Conservation (phyloP, 2,888 invertebrate species). For the Sylvicola cinctus region DNA sequence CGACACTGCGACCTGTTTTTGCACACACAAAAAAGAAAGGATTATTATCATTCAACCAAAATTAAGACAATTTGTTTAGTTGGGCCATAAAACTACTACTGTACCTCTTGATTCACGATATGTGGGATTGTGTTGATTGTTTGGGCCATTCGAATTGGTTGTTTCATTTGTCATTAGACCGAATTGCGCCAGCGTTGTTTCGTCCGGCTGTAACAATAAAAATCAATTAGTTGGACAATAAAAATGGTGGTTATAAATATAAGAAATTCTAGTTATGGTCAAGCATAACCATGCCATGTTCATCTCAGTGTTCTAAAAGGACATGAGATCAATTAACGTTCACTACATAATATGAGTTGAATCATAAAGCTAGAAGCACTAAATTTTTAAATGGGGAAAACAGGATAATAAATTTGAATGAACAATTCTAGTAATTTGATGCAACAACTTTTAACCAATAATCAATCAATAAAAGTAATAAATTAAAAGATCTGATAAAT, state of each 20-base stretch:
- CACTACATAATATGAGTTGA: too few relatives aligned
- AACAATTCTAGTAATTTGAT: too few relatives aligned
- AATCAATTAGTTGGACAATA: not conserved
- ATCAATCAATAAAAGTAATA: too few relatives aligned
- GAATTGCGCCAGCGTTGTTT: constrained; percentile 9
- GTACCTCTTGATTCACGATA: constrained; percentile 21
- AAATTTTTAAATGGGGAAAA: too few relatives aligned
- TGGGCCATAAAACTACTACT: constrained; percentile 6
- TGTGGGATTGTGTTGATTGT: constrained; percentile 19
- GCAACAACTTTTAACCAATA: too few relatives aligned
- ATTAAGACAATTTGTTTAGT: constrained; percentile 8
- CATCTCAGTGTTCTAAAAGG: too few relatives aligned
- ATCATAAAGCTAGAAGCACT: too few relatives aligned
- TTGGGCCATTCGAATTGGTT: not conserved
- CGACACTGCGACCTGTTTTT: constrained; percentile 35
- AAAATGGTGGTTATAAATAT: not conserved
- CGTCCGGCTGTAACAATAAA: constrained; percentile 11
- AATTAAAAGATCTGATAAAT: too few relatives aligned
- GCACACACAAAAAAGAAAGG: constrained; percentile 1
- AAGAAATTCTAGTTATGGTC: too few relatives aligned
- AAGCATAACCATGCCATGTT: too few relatives aligned
- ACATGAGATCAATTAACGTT: too few relatives aligned
- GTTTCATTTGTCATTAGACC: constrained; percentile 4
- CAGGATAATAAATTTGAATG: too few relatives aligned
- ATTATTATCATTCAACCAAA: constrained; percentile 14